These are phyloP conservation scores for Xiphophorus birchmanni DNA, from an alignment of 2,797 vertebrate species.

Conservation along the genomic window DNA sequence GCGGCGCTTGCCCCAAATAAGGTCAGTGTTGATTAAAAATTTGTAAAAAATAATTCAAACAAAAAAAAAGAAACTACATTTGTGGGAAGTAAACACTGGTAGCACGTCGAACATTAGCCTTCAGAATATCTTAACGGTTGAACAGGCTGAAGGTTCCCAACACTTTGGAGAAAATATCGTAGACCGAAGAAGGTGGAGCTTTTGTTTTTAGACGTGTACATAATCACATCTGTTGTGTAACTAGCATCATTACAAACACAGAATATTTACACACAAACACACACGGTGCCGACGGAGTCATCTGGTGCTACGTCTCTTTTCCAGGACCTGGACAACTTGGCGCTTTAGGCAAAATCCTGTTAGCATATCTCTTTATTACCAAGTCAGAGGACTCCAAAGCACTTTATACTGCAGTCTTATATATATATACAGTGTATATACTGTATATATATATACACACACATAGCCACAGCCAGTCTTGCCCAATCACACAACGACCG, in stretches of 20 bases:
- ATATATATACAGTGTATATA: too few species aligned
- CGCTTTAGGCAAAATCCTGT: neutral
- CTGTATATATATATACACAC: too few species aligned
- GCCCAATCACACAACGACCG: neutral
- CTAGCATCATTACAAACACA: neutral
- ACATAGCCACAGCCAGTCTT: neutral
- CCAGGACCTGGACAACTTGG: neutral
- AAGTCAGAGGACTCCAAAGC: neutral
- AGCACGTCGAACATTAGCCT: neutral
- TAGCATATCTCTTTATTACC: neutral
- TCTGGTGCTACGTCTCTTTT: neutral
- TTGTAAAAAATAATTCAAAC: neutral
- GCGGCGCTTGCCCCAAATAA: neutral
- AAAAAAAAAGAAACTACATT: neutral
- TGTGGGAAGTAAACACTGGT: neutral
- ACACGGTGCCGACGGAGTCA: neutral
- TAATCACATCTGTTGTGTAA: neutral
- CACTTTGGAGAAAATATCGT: neutral
- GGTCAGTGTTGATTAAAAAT: neutral
- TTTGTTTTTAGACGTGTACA: too few species aligned
- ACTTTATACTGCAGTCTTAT: too few species aligned
- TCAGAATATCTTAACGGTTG: neutral
- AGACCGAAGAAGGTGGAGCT: neutral
- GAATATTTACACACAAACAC: neutral
- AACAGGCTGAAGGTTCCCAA: neutral